Conservation (phyloP, 2,797 vertebrate species). For the Bryconaethiops microstoma region DNA sequence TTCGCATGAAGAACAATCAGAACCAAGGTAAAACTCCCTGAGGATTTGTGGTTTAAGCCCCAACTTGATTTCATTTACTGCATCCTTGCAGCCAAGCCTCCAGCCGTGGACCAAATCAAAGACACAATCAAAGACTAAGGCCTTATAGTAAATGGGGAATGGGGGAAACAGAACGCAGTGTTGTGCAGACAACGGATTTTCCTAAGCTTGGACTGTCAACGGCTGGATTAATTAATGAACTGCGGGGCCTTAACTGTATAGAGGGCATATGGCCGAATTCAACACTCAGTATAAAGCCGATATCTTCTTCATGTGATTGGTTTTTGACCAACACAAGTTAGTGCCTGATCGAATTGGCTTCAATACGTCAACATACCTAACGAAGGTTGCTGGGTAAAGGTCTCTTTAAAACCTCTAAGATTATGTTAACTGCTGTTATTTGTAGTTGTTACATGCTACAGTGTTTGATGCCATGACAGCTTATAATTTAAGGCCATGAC, state of each 20-base stretch:
- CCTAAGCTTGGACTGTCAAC: slow-evolving; percentile 32
- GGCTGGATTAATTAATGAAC: slow-evolving; percentile 47
- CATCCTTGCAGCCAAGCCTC: slow-evolving; percentile 25
- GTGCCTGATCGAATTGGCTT: neutral
- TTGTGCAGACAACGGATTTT: slow-evolving; percentile 28
- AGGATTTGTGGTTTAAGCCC: slow-evolving; percentile 65
- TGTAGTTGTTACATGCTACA: no score
- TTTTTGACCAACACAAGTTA: neutral
- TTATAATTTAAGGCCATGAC: no score
- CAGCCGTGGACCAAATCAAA: slow-evolving; percentile 6
- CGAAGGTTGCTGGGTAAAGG: neutral
- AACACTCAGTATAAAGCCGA: neutral
- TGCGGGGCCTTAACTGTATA: slow-evolving; percentile 48
- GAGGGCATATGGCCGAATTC: slow-evolving; percentile 12
- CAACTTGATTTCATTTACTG: slow-evolving; percentile 40
- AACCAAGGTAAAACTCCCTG: slow-evolving; percentile 81
- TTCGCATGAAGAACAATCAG: slow-evolving; percentile 80
- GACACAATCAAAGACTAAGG: slow-evolving; percentile 1
- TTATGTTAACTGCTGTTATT: no score
- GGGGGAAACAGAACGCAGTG: neutral
- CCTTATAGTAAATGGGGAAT: slow-evolving; percentile 30
- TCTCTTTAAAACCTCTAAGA: neutral
- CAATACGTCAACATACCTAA: neutral
- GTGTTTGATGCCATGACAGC: no score
- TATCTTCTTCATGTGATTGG: neutral